A percentile compares a stretch with the other conserved stretches of the same genome.
Conservation (phyloP, 2,113 vertebrate species). For the Microtus pennsylvanicus region DNA sequence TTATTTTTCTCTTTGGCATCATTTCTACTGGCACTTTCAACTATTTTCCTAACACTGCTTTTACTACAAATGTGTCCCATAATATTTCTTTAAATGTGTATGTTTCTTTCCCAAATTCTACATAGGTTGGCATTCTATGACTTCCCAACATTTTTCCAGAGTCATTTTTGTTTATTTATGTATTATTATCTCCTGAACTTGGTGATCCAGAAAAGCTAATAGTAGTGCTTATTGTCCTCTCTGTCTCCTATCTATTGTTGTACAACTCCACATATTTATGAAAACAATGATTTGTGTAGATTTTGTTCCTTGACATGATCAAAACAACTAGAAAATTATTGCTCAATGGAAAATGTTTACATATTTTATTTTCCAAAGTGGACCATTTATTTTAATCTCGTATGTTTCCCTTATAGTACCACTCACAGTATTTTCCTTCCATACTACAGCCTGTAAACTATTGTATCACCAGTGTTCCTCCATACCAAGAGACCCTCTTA, state of each 20-base stretch:
- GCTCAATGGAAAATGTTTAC: background rate
- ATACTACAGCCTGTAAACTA: background rate
- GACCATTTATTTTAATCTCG: background rate
- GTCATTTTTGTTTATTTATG: background rate
- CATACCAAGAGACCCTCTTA: background rate
- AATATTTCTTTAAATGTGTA: background rate
- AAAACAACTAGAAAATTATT: background rate
- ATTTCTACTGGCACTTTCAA: background rate
- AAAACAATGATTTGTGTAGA: background rate
- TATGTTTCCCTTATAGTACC: background rate
- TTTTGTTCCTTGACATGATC: background rate
- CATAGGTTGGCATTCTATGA: background rate
- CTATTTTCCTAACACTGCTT: background rate
- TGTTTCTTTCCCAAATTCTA: background rate
- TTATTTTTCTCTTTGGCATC: background rate
- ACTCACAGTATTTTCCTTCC: background rate
- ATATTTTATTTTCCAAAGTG: background rate
- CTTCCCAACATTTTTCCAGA: background rate
- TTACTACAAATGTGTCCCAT: background rate
- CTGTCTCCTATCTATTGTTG: background rate
- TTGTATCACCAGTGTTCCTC: background rate
- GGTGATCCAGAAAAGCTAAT: background rate
- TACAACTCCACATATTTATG: background rate
- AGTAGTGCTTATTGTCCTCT: background rate
- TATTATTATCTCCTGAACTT: background rate